phyloP scores from a whole-genome alignment of 1,140 invertebrate species.

The Drosophila leontia region DNA sequence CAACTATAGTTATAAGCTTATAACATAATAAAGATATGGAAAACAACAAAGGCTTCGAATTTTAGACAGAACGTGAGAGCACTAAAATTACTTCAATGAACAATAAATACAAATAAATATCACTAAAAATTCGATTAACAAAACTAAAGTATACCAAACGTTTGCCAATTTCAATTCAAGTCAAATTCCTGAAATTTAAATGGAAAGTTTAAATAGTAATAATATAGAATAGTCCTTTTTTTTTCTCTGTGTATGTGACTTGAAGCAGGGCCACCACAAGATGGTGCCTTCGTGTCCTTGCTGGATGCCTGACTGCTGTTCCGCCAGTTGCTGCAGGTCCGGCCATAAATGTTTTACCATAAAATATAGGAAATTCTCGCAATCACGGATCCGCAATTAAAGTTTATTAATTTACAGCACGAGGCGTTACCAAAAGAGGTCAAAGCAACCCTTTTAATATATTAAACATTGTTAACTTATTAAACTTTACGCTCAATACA shows the following conservation, averaged over 20 bases:
- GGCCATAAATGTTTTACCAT: conserved; percentile 26
- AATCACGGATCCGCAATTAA: conserved; percentile 8
- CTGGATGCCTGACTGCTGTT: conserved; percentile 21
- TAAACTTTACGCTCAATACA: conserved; percentile 25
- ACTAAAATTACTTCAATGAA: not conserved
- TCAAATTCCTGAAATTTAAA: not conserved
- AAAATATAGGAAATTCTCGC: conserved; percentile 8
- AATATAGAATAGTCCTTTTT: not conserved
- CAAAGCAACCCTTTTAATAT: not conserved
- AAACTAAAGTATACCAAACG: no score
- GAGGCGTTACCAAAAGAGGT: not conserved
- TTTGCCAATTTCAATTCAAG: not conserved
- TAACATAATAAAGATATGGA: not conserved
- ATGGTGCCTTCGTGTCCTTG: conserved; percentile 19
- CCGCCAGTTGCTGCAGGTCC: conserved; percentile 16
- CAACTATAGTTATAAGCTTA: no score
- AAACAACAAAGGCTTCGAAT: not conserved
- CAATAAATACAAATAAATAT: not conserved
- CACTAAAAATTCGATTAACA: not conserved
- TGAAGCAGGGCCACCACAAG: conserved; percentile 13
- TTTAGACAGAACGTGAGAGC: no score
- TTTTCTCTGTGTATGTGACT: not conserved
- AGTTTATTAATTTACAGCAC: conserved; percentile 17
- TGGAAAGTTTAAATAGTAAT: no score
- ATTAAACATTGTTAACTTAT: conserved; percentile 3